Evolutionary conservation across 2,888 invertebrate genomes (phyloP), one percentile per base, ranked within the genome.

Genomic region (Drosophila flavopinicola): DNA sequence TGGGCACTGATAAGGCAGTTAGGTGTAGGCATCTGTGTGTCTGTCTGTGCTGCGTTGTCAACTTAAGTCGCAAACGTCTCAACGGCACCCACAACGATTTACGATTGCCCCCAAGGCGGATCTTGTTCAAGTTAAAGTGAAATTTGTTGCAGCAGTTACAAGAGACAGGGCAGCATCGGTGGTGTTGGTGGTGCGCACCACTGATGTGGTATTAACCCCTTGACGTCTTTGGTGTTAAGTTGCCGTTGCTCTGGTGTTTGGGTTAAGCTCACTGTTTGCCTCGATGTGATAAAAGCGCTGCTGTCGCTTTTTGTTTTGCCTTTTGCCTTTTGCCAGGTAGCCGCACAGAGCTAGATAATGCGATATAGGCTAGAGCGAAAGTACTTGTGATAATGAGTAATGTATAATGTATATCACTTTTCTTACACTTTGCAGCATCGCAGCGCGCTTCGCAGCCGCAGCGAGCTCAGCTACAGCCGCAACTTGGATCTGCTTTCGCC

Each of bases 251-350:
- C 61, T 87, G 87, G 78, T 87, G 88, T 87, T 84, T 82, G 82
- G 87, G 87, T 87, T 87, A 87, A 87, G 89, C 89, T 71, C 75
- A 63, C 64, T 80, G 80, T 80, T 80, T 80, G 87, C 75, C 56
- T 48, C 52, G 52, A 63, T 64, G 75, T 73, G 84, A 85, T 85
- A 78, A 78, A 85, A 63, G 53, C 41, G 45, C 30, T 45, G 47
- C 61, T n/a, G n/a, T n/a, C n/a, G n/a, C n/a, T n/a, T n/a, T n/a
- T n/a, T n/a, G n/a, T n/a, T n/a, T n/a, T n/a, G n/a, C n/a, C n/a
- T n/a, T n/a, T n/a, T n/a, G n/a, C n/a, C n/a, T 64, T 83, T 76
- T 63, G 61, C 66, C 84, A 72, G 74, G 80, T 79, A 84, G 84
- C 69, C 52, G 23, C 30, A 38, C 57, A 49, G 17, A 63, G 45